Evolutionary conservation across 1,140 invertebrate genomes (phyloP).

Genomic region (Ceratosolen fusciceps): DNA sequence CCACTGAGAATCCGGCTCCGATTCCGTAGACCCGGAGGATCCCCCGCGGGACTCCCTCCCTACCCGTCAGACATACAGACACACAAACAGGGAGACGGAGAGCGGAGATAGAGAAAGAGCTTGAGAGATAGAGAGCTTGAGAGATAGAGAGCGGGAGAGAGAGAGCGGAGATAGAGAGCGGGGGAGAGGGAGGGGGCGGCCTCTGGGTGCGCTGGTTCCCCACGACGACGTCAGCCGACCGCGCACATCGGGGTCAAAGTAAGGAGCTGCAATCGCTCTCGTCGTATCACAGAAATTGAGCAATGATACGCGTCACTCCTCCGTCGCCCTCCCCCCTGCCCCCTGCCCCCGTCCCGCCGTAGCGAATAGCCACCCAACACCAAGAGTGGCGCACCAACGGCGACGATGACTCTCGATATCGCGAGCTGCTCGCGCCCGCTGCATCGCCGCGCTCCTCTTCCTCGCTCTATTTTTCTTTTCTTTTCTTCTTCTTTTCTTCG

Average conservation of each 20-base stretch:
- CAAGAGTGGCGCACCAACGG: too few species aligned
- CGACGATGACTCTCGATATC: neutral
- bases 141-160: too few species aligned
- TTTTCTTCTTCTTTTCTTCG: neutral
- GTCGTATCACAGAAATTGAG: slow-evolving; percentile 28
- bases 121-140: too few species aligned
- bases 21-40: too few species aligned
- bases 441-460: neutral
- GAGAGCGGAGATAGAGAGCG: neutral
- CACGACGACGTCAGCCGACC: slow-evolving; percentile 14
- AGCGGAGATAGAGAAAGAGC: too few species aligned
- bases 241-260: slow-evolving; percentile 29
- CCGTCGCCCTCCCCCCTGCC: neutral
- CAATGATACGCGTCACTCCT: slow-evolving; percentile 10
- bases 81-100: too few species aligned
- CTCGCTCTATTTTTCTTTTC: neutral
- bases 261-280: neutral
- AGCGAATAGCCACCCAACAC: too few species aligned
- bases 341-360: neutral
- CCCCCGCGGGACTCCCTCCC: too few species aligned
- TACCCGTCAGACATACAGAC: too few species aligned
- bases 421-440: neutral
- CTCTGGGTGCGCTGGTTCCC: neutral
- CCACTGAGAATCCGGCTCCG: too few species aligned
- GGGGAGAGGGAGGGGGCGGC: neutral